Evolutionary conservation across 2,113 vertebrate genomes (phyloP), one percentile per base, ranked within the genome.

Genomic region (Leucopsar rothschildi): DNA sequence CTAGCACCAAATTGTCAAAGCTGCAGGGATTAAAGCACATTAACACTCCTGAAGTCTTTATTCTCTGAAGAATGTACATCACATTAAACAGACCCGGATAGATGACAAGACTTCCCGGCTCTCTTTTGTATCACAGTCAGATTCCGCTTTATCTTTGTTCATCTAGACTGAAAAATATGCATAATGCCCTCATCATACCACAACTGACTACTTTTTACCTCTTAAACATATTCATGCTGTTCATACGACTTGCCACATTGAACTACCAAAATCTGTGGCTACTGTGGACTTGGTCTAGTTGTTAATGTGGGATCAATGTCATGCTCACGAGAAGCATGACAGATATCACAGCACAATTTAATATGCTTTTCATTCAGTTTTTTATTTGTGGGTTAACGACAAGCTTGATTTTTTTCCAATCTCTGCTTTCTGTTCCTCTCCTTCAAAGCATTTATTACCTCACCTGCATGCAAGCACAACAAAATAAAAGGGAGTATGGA

Each of bases 251-350:
- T 73, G 33, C 6, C 44, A 85, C 4, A 6, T 17, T n/a, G 29
- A 61, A 19, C 9, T 33, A 59, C 5, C 22, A 64, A 68, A 55
- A 15, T 6, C 40, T 15, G 0, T 35, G 40, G 23, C 37, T 50
- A 4, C 33, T 12, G 25, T 14, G 45, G 9, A 19, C 70, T 72
- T 35, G 22, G 2, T 64, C 4, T 12, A 12, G 18, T 14, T 68
- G 7, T 7, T 69, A 23, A 8, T 12, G 20, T 50, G 33, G n/a
- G 16, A 80, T 13, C 0, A 0, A 35, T 0, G 1, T 17, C 57
- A 29, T 1, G 1, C 60, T 68, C 44, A 47, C 0, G 0, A 83
- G 42, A 59, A 61, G 18, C 0, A 0, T 6, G n/a, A 25, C 42
- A 81, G 33, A 45, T 55, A 85, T 73, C 50, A 44, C 19, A 70